phyloP scores from a whole-genome alignment of 1,140 invertebrate genomes.

The Stenopsyche tienmushanensis region DNA sequence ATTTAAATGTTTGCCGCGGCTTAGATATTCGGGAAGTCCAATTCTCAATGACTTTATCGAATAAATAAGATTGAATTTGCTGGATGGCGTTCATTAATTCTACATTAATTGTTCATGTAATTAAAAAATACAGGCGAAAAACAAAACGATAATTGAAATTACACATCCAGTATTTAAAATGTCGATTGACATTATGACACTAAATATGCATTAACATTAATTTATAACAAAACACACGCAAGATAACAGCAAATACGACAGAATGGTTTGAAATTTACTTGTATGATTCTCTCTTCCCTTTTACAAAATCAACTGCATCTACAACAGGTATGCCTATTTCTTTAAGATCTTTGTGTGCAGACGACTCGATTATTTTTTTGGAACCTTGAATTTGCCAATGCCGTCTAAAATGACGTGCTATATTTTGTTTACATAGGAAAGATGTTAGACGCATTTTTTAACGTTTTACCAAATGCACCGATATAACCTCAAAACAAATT shows the following conservation, averaged over 20 bases:
- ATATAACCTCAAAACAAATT: too few relatives aligned
- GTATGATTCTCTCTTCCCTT: slow-evolving; percentile 46
- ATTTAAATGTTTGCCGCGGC: too few relatives aligned
- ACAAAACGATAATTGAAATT: background rate
- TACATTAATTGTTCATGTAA: slow-evolving; percentile 3
- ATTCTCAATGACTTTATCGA: too few relatives aligned
- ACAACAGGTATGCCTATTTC: slow-evolving; percentile 55
- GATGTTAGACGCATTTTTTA: slow-evolving; percentile 68
- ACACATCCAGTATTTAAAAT: slow-evolving; percentile 29
- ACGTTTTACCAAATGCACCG: too few relatives aligned
- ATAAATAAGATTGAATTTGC: too few relatives aligned
- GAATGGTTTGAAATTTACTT: slow-evolving; percentile 27
- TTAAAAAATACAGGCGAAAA: slow-evolving; percentile 23
- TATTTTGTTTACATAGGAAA: slow-evolving; percentile 63
- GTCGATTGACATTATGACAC: slow-evolving; percentile 19
- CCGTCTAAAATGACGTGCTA: slow-evolving; percentile 66
- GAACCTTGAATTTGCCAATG: slow-evolving; percentile 67
- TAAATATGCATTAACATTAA: slow-evolving; percentile 2
- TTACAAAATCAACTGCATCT: slow-evolving; percentile 58
- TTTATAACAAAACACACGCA: slow-evolving; percentile 52
- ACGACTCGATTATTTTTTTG: slow-evolving; percentile 55
- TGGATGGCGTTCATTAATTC: too few relatives aligned
- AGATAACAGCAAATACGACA: slow-evolving; percentile 43
- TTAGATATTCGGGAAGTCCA: too few relatives aligned
- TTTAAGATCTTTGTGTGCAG: slow-evolving; percentile 54